Evolutionary conservation across 2,113 vertebrate genomes (phyloP).

Genomic region (Bucco capensis): DNA sequence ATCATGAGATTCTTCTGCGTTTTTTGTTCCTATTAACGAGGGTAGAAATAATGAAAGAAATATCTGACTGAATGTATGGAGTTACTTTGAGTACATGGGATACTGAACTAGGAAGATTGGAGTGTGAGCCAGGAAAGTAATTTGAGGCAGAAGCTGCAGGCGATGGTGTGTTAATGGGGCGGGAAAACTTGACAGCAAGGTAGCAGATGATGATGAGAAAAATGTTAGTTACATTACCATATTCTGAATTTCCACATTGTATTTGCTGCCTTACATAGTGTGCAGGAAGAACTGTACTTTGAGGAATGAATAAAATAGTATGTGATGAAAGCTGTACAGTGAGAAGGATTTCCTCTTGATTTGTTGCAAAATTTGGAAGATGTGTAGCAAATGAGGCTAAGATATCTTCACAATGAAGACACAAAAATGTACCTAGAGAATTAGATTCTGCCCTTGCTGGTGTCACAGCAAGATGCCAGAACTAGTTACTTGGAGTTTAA

Average conservation of each 20-base stretch:
- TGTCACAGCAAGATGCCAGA: background rate
- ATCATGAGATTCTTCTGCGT: background rate
- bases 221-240: background rate
- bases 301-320: background rate
- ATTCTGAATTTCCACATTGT: background rate
- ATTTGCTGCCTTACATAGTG: background rate
- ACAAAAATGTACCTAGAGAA: background rate
- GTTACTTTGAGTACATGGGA: background rate
- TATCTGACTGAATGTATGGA: background rate
- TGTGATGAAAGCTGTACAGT: background rate
- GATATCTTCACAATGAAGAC: background rate
- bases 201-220: background rate
- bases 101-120: background rate
- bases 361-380: background rate
- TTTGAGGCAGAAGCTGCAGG: background rate
- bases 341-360: background rate
- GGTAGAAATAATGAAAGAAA: background rate
- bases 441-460: background rate
- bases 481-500: too few species aligned
- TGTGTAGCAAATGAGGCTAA: background rate
- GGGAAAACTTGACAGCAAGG: background rate
- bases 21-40: background rate
- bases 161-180: background rate
- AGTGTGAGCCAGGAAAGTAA: background rate
- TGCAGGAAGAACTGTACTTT: background rate